phyloP scores from a whole-genome alignment of 2,797 vertebrate genomes.

The Gastrophryne carolinensis region DNA sequence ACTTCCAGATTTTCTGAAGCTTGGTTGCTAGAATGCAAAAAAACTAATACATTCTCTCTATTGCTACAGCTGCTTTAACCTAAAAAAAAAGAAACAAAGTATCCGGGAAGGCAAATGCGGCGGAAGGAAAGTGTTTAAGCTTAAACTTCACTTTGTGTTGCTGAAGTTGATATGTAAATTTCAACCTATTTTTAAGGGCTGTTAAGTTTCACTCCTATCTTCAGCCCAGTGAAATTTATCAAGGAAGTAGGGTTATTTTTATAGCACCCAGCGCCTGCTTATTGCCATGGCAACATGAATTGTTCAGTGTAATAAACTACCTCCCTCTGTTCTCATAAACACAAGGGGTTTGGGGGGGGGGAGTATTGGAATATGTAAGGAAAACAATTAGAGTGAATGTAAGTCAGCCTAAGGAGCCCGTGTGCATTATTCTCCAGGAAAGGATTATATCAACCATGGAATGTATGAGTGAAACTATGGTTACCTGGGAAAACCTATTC shows the following conservation, averaged over 20 bases:
- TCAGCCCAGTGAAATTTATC: constrained; percentile 81
- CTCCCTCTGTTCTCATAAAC: constrained; percentile 77
- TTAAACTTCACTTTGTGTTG: constrained; percentile 40
- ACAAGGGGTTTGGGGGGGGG: constrained; percentile 69
- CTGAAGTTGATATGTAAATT: constrained; percentile 72
- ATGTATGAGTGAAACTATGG: background rate
- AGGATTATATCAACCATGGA: background rate
- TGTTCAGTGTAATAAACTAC: constrained; percentile 75
- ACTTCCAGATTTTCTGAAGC: constrained; percentile 22
- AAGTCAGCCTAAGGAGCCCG: background rate
- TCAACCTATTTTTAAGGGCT: constrained; percentile 81
- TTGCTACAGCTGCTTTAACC: background rate
- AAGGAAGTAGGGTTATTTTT: constrained; percentile 80
- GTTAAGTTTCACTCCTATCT: constrained; percentile 62
- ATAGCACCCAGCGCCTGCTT: constrained; percentile 69
- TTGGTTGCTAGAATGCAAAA: background rate
- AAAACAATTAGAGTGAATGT: constrained; percentile 55
- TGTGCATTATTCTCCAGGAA: background rate
- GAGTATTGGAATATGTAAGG: constrained; percentile 65
- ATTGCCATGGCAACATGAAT: constrained; percentile 76
- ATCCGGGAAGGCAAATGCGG: constrained; percentile 1
- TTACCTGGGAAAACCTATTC: background rate
- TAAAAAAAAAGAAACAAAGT: background rate
- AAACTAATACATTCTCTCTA: constrained; percentile 5
- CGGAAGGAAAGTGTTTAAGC: constrained; percentile 23